Conservation (phyloP, 2,888 invertebrate genomes). For the Trypoxylon attenuatum region DNA sequence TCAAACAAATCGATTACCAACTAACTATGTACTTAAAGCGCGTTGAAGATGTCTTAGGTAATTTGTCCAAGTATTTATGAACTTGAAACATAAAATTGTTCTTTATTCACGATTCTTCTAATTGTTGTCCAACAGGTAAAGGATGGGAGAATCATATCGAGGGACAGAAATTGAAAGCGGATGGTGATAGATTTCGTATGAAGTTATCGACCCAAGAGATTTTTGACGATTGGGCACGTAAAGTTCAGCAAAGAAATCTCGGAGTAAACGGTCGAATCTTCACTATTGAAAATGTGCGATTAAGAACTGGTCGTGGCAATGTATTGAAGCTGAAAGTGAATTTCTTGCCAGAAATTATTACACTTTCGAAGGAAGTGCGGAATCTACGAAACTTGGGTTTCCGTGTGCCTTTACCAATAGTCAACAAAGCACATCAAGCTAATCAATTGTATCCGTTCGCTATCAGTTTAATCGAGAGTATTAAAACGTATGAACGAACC, state of each 20-base stretch:
- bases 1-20: slow-evolving; percentile 98
- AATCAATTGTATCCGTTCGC: slow-evolving; percentile 99
- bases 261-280: slow-evolving; percentile 97
- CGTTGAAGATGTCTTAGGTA: slow-evolving; percentile 98
- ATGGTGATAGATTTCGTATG: slow-evolving; percentile 97
- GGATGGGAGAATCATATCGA: slow-evolving; percentile 99
- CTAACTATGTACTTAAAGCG: slow-evolving; percentile 95
- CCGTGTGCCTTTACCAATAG: slow-evolving; percentile 97
- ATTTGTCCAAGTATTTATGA: slow-evolving; percentile 36
- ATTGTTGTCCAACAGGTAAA: slow-evolving; percentile 79
- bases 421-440: slow-evolving; percentile 99
- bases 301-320: slow-evolving; percentile 86
- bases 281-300: slow-evolving; percentile 89
- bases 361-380: slow-evolving; percentile 97
- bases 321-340: slow-evolving; percentile 94
- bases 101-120: too few species aligned
- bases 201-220: slow-evolving; percentile 98
- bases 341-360: slow-evolving; percentile 98
- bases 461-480: slow-evolving; percentile 97
- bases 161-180: slow-evolving; percentile 97
- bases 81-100: too few species aligned
- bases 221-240: slow-evolving; percentile 98
- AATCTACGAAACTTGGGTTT: slow-evolving; percentile 97
- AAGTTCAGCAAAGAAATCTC: slow-evolving; percentile 94
- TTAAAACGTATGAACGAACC: slow-evolving; percentile 96